Percentiles rank a stretch among this genome's conserved stretches.
phyloP scores from a whole-genome alignment of 2,888 invertebrate species.

The Brachypalpus laphriformis region DNA sequence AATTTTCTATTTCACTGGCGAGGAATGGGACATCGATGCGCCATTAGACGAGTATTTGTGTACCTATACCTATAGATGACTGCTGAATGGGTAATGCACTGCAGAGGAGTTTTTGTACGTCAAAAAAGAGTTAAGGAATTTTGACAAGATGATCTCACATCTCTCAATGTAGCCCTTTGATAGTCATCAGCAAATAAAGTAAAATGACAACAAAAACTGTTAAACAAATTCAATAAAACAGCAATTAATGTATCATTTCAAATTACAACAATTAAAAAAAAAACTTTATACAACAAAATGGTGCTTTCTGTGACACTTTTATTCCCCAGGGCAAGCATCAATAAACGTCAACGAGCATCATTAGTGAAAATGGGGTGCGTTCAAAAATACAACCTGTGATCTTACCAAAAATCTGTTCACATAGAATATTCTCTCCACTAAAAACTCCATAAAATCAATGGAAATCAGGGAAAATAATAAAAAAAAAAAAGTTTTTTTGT shows the following conservation, averaged over 20 bases:
- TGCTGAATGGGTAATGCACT: background rate
- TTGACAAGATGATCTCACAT: too few relatives aligned
- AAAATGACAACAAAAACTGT: background rate
- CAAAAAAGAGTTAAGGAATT: too few relatives aligned
- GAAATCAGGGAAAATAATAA: slow-evolving; percentile 41
- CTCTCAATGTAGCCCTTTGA: too few relatives aligned
- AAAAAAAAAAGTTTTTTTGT: background rate
- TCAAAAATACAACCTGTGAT: slow-evolving; percentile 8
- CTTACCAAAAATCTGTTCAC: slow-evolving; percentile 54
- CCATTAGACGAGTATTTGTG: background rate
- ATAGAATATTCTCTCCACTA: slow-evolving; percentile 20
- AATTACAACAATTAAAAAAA: slow-evolving; percentile 8
- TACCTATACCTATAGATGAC: too few relatives aligned
- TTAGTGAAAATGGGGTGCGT: slow-evolving; percentile 11
- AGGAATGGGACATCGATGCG: background rate
- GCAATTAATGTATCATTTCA: background rate
- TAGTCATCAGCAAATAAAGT: too few relatives aligned
- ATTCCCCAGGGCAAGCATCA: background rate
- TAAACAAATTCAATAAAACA: background rate
- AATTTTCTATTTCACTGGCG: background rate
- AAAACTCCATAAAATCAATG: slow-evolving; percentile 21
- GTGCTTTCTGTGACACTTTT: background rate
- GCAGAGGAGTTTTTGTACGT: too few relatives aligned
- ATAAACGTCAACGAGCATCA: background rate
- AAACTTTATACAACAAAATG: too few relatives aligned